Evolutionary conservation across 2,888 invertebrate species (phyloP).

Genomic region (Ophion ventricosus): DNA sequence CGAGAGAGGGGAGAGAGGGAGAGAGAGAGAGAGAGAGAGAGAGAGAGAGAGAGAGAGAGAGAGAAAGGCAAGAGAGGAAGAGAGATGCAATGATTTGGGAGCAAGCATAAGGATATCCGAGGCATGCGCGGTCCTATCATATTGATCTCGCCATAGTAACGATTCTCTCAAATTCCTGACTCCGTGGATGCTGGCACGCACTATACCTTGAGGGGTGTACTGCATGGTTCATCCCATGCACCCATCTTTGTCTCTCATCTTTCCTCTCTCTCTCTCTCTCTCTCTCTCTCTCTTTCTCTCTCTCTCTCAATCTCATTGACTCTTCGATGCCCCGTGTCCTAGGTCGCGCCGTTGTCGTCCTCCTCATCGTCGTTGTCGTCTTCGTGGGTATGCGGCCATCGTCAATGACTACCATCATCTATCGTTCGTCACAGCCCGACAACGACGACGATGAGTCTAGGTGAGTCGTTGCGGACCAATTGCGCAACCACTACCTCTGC

Average conservation of each 20-base stretch:
- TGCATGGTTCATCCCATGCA: constrained; percentile 67
- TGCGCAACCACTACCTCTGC: background rate
- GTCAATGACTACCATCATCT: constrained; percentile 52
- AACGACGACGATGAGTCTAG: constrained; percentile 62
- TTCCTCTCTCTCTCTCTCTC: constrained; percentile 33
- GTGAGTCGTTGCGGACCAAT: constrained; percentile 55
- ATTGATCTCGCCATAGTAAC: constrained; percentile 83
- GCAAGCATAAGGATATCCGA: constrained; percentile 63
- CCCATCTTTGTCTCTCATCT: constrained; percentile 43
- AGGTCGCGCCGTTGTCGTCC: constrained; percentile 28
- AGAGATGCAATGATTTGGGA: constrained; percentile 55
- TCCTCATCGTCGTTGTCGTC: constrained; percentile 31
- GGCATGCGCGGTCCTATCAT: constrained; percentile 82
- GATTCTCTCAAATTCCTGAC: constrained; percentile 81
- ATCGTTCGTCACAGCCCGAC: constrained; percentile 58
- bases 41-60: constrained; percentile 27
- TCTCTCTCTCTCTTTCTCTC: constrained; percentile 34
- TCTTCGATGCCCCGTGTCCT: constrained; percentile 14
- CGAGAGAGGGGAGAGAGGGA: background rate
- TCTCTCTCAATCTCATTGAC: constrained; percentile 22
- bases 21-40: constrained; percentile 10
- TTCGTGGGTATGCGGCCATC: constrained; percentile 33
- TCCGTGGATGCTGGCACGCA: constrained; percentile 77
- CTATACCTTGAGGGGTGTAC: constrained; percentile 73
- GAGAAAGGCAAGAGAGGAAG: constrained; percentile 15